A percentile compares a stretch with the other conserved stretches of the same genome.
Evolutionary conservation across 2,888 invertebrate species (phyloP).

Genomic region (Colletes collaris): DNA sequence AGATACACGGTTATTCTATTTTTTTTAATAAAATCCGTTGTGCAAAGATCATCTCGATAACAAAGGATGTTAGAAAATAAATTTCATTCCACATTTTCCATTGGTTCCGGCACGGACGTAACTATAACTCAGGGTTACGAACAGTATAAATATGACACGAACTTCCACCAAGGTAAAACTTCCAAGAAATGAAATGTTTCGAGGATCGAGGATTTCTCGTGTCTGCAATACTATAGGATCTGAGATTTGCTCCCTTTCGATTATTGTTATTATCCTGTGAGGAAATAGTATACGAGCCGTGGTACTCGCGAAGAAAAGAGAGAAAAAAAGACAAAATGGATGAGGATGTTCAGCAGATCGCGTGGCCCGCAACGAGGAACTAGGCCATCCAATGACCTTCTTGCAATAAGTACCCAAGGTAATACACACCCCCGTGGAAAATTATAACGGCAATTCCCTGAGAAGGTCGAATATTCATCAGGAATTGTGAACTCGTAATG

Average conservation of each 20-base stretch:
- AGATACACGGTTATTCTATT: too few species aligned
- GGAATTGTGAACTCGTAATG: conserved; percentile 18
- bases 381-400: conserved; percentile 80
- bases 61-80: too few species aligned
- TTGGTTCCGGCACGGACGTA: not conserved
- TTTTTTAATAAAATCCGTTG: too few species aligned
- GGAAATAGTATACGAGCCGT: not conserved
- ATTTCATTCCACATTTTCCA: too few species aligned
- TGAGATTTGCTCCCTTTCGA: not conserved
- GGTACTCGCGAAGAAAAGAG: too few species aligned
- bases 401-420: conserved; percentile 71
- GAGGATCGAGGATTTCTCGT: not conserved
- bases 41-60: too few species aligned
- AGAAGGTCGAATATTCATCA: conserved; percentile 24
- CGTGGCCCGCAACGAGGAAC: conserved; percentile 67
- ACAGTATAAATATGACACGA: not conserved
- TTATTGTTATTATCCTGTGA: conserved; percentile 4
- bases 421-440: conserved; percentile 51
- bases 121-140: not conserved
- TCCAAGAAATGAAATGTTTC: not conserved
- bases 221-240: not conserved
- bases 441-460: conserved; percentile 48
- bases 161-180: not conserved
- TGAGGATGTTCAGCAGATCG: conserved; percentile 27
- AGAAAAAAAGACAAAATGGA: conserved; percentile 12